Base-by-base conservation (phyloP, 2,888 invertebrate genomes). In the Hydrotaea cyrtoneurina region DNA sequence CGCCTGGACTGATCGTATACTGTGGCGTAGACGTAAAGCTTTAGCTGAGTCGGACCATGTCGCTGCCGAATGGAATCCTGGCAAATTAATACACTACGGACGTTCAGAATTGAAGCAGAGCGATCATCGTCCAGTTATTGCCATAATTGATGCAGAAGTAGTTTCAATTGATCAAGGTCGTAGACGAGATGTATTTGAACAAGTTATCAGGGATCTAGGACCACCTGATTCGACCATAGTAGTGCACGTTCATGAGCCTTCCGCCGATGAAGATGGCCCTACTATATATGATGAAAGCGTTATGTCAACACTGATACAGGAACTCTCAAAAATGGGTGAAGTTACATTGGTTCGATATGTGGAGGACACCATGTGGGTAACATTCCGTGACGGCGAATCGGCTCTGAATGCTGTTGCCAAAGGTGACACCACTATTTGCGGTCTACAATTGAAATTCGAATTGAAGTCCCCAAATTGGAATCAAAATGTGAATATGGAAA, bases 1-100 rank as follows among this genome's bases (percentile, higher is more conserved):
- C 0, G 99, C 99, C 4, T 99, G 98, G 98, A 99, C 99, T 0
- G 99, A 99, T 93, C 94, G 99, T 85, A 95, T 99, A n/a, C 93
- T 99, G 80, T 99, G 98, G 98, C 96, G 96, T 90, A 94, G 97
- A 82, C 94, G 96, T 87, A 96, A 95, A 90, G 94, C 96, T 80
- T 94, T 95, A 23, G 94, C 95, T 23, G 96, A 96, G 88, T 94
- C 95, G 62, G 96, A 96, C 91, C 88, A 88, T 46, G 90, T 88
- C 23, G 87, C 87, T 3, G 93, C 94, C 0, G 95, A 96, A 87
- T 95, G 96, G 94, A 95, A 95, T 89, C 94, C 95, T 11, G 98
- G 98, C 5, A 95, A 95, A 89, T 93, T 98, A 80, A 93, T 98
- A 46, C 96, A 97, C 91, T 99, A 99, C 92, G 98, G 98, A 2